A percentile compares a stretch with the other conserved stretches of the same genome.
These are phyloP conservation scores for Mastigias papua DNA, from an alignment of 30 jellyfish, hydroid and myxozoan genomes.

Conservation along the genomic window DNA sequence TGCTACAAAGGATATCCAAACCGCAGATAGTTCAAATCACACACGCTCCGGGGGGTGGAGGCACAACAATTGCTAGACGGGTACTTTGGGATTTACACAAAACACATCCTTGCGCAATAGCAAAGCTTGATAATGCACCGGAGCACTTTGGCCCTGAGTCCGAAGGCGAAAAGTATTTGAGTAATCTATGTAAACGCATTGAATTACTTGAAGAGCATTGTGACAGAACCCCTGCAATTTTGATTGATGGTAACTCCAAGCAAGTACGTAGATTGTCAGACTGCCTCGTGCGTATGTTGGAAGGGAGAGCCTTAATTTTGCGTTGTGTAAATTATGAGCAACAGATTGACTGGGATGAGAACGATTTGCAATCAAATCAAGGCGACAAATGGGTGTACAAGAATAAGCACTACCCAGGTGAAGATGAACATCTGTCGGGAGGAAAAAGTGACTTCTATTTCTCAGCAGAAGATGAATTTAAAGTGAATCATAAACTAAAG, in stretches of 20 bases:
- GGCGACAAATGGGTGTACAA: background rate
- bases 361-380: background rate
- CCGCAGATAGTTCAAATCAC: conserved; percentile 61
- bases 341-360: background rate
- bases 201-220: conserved; percentile 13
- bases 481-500: conserved; percentile 15
- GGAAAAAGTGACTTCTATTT: conserved; percentile 11
- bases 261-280: conserved; percentile 41
- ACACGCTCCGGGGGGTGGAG: conserved; percentile 78
- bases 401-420: no score
- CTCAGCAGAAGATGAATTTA: conserved; percentile 8
- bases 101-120: conserved; percentile 58
- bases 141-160: conserved; percentile 16
- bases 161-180: conserved; percentile 46
- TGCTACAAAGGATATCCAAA: background rate
- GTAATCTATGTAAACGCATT: conserved; percentile 25
- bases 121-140: conserved; percentile 7
- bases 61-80: conserved; percentile 65
- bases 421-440: background rate
- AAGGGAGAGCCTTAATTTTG: conserved; percentile 48
- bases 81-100: conserved; percentile 58
- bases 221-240: conserved; percentile 31
- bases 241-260: conserved; percentile 65
- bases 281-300: conserved; percentile 33
- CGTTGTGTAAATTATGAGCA: conserved; percentile 23